phyloP scores from a whole-genome alignment of 2,888 invertebrate species.

The Tuta absoluta region DNA sequence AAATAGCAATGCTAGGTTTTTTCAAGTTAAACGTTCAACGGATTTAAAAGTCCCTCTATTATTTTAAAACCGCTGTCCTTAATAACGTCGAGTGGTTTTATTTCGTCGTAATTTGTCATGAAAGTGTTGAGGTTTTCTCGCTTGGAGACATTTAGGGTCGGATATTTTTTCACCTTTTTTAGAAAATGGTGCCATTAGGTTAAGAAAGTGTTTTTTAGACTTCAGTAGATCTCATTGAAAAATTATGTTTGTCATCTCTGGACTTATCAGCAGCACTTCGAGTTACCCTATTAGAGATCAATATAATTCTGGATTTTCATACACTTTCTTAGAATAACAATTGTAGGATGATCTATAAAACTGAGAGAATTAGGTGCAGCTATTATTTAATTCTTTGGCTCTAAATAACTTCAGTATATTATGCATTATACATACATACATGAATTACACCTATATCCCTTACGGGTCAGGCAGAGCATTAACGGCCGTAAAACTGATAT shows the following conservation, averaged over 20 bases:
- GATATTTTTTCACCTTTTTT: slow-evolving; percentile 15
- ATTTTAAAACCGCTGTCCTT: slow-evolving; percentile 48
- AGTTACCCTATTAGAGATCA: too few species aligned
- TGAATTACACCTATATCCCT: too few species aligned
- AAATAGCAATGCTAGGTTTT: not conserved
- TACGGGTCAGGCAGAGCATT: too few species aligned
- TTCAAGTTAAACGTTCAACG: not conserved
- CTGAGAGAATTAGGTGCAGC: too few species aligned
- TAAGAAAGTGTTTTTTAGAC: not conserved
- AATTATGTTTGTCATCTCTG: not conserved
- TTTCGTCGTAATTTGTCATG: slow-evolving; percentile 47
- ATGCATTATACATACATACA: too few species aligned
- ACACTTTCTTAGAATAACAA: too few species aligned
- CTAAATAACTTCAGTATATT: too few species aligned
- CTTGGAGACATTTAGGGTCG: slow-evolving; percentile 17
- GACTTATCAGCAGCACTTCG: too few species aligned
- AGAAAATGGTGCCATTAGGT: slow-evolving; percentile 35
- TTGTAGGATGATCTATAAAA: too few species aligned
- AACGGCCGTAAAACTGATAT: too few species aligned
- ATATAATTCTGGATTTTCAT: too few species aligned
- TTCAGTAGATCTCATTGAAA: not conserved
- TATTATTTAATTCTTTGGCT: too few species aligned
- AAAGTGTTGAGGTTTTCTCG: slow-evolving; percentile 36
- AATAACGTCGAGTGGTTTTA: slow-evolving; percentile 47
- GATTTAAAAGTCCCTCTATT: not conserved